Evolutionary conservation across 2,113 vertebrate species (phyloP).

Genomic region (Turnix velox): DNA sequence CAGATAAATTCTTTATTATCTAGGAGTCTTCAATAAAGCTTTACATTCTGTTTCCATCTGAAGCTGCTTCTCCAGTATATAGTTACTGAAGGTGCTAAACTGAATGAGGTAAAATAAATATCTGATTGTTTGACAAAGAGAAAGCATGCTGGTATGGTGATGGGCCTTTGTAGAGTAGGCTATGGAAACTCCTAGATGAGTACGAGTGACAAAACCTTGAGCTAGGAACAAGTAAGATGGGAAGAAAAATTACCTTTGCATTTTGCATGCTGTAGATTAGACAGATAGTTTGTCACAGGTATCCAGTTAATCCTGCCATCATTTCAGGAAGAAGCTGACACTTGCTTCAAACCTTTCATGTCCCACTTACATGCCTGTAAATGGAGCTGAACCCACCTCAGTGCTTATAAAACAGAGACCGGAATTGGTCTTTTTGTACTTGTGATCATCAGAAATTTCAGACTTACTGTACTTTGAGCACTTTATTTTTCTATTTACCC

Average conservation of each 20-base stretch:
- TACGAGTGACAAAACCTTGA: neutral
- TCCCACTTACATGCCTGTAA: neutral
- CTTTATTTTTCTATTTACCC: neutral
- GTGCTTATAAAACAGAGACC: neutral
- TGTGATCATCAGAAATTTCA: neutral
- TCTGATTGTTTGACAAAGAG: neutral
- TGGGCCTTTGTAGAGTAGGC: neutral
- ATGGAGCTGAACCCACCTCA: neutral
- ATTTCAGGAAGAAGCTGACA: neutral
- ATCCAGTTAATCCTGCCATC: neutral
- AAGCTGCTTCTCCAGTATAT: neutral
- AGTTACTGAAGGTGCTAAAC: neutral
- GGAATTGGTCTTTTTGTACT: neutral
- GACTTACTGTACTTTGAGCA: neutral
- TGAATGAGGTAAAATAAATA: neutral
- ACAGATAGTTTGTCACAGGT: neutral
- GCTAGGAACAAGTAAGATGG: neutral
- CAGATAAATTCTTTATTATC: neutral
- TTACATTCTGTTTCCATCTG: neutral
- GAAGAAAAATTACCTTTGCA: neutral
- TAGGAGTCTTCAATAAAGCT: neutral
- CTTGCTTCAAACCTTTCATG: neutral
- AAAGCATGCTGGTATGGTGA: neutral
- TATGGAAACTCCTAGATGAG: neutral
- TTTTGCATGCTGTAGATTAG: neutral